Base-by-base conservation (phyloP, 2,888 invertebrate species). In the Drosophila neoperkinsi region DNA sequence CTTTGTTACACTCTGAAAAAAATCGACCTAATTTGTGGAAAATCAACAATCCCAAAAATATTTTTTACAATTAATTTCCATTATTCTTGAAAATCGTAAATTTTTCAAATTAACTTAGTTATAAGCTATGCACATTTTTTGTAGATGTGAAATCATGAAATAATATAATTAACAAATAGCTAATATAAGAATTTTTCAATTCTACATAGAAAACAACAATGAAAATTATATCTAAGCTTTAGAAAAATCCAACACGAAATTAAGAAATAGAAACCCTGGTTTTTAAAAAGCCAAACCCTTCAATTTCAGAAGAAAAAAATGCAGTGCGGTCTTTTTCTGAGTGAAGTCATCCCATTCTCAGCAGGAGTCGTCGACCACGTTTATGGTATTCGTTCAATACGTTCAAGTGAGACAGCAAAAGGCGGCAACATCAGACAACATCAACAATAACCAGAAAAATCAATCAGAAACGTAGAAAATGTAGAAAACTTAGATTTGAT, bases 331-430 rank as follows among this genome's bases (percentile, higher is more conserved):
- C n/a, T 4, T n/a, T 38, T n/a, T n/a, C 10, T 38, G 38, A 38
- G n/a, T 38, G n/a, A n/a, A n/a, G 6, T 43, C 11, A 11, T 41
- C n/a, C n/a, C n/a, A 10, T 41, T n/a, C 41, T n/a, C 6, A 18
- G 1, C 38, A 6, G 21, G 13, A 43, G 13, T 43, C 21, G 11
- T 43, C 11, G n/a, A 6, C 21, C 43, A 43, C n/a, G n/a, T 3
- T 43, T 11, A n/a, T 11, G 43, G 43, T n/a, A n/a, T 43, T 38
- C 61, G 30, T 18, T 55, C n/a, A 16, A 31, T 18, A 50, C 33
- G 4, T 33, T 77, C 72, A 63, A 50, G 41, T 60, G 52, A 56
- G 59, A 60, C 65, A 63, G 77, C 76, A 63, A 76, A 66, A 38
- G 59, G 36, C 41, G 50, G 16, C 66, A 59, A 43, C 52, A 79